Percentiles rank a stretch among this genome's conserved stretches.
Evolutionary conservation across 2,888 invertebrate genomes (phyloP).

Genomic region (Cataglyphis altisquamis): DNA sequence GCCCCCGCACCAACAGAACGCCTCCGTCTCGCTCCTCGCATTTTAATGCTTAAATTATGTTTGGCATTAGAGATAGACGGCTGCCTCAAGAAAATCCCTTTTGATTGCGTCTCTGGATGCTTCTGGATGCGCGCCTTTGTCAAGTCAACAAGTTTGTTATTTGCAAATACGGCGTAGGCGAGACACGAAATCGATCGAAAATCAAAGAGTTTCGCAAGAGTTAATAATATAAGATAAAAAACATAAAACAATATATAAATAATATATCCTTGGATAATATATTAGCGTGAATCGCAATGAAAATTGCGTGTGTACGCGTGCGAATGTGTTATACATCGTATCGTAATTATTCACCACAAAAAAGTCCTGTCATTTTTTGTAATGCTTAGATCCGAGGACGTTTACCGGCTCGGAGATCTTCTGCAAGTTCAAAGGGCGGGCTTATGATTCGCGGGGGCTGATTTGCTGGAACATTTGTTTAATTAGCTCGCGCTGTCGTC

Average conservation of each 20-base stretch:
- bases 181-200: background rate
- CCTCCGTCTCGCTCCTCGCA: constrained; percentile 80
- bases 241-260: background rate
- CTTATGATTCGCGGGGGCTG: constrained; percentile 76
- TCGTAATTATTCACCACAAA: constrained; percentile 26
- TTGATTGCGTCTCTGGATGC: constrained; percentile 65
- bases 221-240: constrained; percentile 6
- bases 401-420: constrained; percentile 29
- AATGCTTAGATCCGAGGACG: constrained; percentile 20
- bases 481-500: constrained; percentile 79
- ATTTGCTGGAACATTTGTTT: constrained; percentile 82
- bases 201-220: background rate
- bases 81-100: constrained; percentile 62
- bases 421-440: constrained; percentile 81
- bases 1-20: constrained; percentile 82
- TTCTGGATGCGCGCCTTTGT: constrained; percentile 46
- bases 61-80: constrained; percentile 83
- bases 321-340: background rate
- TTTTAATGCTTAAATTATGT: constrained; percentile 86
- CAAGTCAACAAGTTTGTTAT: constrained; percentile 56
- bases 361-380: constrained; percentile 29
- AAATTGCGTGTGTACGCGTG: background rate
- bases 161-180: constrained; percentile 20
- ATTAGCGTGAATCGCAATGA: background rate
- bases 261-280: background rate